Evolutionary conservation across 2,888 invertebrate genomes (phyloP).

Genomic region (Leptothorax acervorum): DNA sequence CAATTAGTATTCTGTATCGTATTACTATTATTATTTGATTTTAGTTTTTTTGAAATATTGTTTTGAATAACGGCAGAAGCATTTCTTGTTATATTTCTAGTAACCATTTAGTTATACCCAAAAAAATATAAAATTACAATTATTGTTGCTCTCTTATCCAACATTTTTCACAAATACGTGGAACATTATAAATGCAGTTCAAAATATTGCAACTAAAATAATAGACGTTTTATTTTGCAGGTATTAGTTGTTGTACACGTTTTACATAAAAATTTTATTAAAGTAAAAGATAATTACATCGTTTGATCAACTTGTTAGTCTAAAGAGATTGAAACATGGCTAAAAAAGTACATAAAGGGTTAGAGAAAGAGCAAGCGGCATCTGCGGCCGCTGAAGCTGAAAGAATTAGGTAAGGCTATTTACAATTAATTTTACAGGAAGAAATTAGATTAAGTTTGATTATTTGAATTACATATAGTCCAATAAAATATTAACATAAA

Average conservation of each 20-base stretch:
- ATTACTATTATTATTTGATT: neutral
- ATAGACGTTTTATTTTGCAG: neutral
- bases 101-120: neutral
- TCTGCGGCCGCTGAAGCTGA: constrained; percentile 71
- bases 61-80: neutral
- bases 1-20: neutral
- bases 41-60: neutral
- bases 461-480: neutral
- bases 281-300: neutral
- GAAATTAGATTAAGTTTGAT: neutral
- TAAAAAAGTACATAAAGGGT: constrained; percentile 68
- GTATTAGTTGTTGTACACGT: neutral
- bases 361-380: constrained; percentile 68
- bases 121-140: neutral
- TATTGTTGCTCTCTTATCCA: neutral
- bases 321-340: constrained; percentile 62
- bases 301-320: constrained; percentile 29
- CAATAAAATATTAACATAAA: neutral
- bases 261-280: constrained; percentile 9
- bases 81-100: neutral
- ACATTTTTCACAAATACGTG: neutral
- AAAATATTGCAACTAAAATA: neutral
- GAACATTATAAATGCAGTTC: neutral
- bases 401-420: constrained; percentile 66
- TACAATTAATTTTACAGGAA: neutral